phyloP scores from a whole-genome alignment of 2,797 vertebrate species.

The Myotis findleyi region DNA sequence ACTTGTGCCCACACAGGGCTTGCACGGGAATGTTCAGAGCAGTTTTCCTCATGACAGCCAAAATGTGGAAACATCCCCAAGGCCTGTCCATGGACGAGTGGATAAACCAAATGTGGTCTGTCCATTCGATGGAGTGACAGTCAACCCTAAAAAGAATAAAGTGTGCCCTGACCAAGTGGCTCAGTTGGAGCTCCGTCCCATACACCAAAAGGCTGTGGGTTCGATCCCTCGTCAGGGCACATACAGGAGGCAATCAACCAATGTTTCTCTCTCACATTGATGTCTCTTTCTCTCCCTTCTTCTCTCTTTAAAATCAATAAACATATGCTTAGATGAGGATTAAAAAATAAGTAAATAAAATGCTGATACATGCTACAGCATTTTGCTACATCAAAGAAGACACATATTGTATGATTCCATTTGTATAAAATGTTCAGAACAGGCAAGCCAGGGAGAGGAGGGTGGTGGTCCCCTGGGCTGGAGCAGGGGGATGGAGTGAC shows the following conservation, averaged over 20 bases:
- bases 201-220: not conserved
- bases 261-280: not conserved
- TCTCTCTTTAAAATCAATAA: not conserved
- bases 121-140: not conserved
- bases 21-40: not conserved
- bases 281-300: not conserved
- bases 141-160: not conserved
- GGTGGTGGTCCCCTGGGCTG: fast-evolving
- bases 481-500: not conserved
- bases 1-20: not conserved
- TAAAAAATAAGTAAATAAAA: not conserved
- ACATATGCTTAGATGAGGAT: not conserved
- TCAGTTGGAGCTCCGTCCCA: not conserved
- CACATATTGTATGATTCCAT: fast-evolving
- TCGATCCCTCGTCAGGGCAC: not conserved
- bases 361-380: fast-evolving
- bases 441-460: not conserved
- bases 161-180: not conserved
- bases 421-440: not conserved
- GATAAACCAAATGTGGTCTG: no score
- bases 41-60: fast-evolving
- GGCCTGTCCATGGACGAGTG: fast-evolving
- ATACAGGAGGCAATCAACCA: not conserved
- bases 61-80: not conserved
- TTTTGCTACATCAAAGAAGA: fast-evolving